phyloP scores from a whole-genome alignment of 92 coral and sea anemone genomes.

The Umimayanthus chanpuru region DNA sequence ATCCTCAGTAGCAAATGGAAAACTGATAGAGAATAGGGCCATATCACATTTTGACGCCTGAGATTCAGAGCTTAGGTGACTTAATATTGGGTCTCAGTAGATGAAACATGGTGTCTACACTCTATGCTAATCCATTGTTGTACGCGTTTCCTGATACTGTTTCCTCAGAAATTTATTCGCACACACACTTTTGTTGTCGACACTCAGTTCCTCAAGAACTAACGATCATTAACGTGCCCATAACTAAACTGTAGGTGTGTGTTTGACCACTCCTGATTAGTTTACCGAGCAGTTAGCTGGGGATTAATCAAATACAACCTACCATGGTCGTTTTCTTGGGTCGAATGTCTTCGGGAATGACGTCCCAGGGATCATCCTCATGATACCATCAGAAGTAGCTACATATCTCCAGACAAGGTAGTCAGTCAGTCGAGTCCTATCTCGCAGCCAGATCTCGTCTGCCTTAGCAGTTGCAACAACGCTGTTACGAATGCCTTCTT shows the following conservation, averaged over 20 bases:
- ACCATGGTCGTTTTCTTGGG: conserved; percentile 68
- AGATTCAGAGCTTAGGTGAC: too few relatives aligned
- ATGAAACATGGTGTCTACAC: too few relatives aligned
- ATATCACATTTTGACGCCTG: too few relatives aligned
- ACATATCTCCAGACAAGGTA: conserved; percentile 66
- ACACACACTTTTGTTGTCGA: too few relatives aligned
- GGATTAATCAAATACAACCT: background rate
- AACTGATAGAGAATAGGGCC: too few relatives aligned
- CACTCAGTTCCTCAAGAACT: too few relatives aligned
- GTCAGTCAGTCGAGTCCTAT: conserved; percentile 39
- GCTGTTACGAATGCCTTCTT: conserved; percentile 53
- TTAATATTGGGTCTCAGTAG: too few relatives aligned
- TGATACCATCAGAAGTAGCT: conserved; percentile 62
- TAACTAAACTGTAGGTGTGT: background rate
- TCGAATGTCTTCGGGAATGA: conserved; percentile 54
- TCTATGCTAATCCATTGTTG: too few relatives aligned
- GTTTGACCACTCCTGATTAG: background rate
- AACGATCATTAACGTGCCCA: background rate
- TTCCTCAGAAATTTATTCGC: too few relatives aligned
- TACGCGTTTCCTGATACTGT: too few relatives aligned
- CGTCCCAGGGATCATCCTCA: conserved; percentile 63
- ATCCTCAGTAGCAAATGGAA: too few relatives aligned
- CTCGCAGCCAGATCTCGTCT: conserved; percentile 60
- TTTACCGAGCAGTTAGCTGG: background rate
- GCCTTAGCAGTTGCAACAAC: conserved; percentile 51